Base-by-base conservation (phyloP, 2,113 vertebrate genomes). In the Aspiorhynchus laticeps region DNA sequence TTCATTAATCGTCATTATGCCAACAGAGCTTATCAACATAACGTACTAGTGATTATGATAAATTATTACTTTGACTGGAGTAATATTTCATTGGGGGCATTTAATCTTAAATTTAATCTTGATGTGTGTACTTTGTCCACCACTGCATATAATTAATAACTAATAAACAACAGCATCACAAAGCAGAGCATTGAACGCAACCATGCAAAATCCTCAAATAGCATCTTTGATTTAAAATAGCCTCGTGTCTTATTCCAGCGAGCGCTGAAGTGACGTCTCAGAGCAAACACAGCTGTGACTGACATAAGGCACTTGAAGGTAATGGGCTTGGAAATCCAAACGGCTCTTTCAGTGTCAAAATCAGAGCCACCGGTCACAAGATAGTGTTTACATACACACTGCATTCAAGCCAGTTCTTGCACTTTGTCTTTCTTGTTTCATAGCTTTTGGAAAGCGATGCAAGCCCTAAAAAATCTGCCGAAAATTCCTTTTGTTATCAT, bases 281-380 rank as follows among this genome's bases (percentile, higher is more conserved):
- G 26, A 36, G 84, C n/a, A 61, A 51, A 80, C 41, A 28, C 93
- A 93, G 93, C 91, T 94, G 93, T 88, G 91, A 65, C 69, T 93
- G 94, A 94, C 94, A 94, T 83, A 61, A 65, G 86, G 56, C 83
- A 90, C 79, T 92, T 83, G 15, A n/a, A 61, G 1, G 76, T 43
- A 63, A 69, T 86, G 48, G 53, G 77, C 31, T 67, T 88, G 56
- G 11, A 83, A 85, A 38, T 53, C 38, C 24, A 2, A 28, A 65
- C n/a, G 6, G 46, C 83, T 73, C 7, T 36, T 65, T 83, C 26
- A 28, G 69, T 85, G 82, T 89, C 74, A 88, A 80, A 76, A 65
- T 85, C 87, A 89, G 85, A 85, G 76, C 31, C 75, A 7, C 15
- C 7, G 33, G 0, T 24, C 77, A 41, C 26, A 69, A 36, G 5